A percentile compares a stretch with the other conserved stretches of the same genome.
These are phyloP conservation scores for Habroteleia sp. DNA, from an alignment of 2,888 invertebrate species.

Conservation along the genomic window DNA sequence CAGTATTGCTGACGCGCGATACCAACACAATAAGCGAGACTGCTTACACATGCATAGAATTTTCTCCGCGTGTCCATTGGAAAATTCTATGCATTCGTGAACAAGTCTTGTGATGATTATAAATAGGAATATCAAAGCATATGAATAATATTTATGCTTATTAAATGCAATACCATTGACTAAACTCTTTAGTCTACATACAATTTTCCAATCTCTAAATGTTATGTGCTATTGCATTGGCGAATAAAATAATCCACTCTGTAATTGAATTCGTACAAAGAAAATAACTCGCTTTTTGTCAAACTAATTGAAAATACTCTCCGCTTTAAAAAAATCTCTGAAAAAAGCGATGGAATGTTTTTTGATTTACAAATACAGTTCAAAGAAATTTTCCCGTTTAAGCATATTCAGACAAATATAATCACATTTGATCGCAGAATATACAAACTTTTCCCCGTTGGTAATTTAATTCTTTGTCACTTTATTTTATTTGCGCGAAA, in stretches of 20 bases:
- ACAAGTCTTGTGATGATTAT: conserved; percentile 35
- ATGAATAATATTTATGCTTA: conserved; percentile 42
- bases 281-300: no score
- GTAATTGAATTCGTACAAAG: no score
- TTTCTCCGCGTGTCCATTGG: conserved; percentile 55
- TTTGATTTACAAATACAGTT: no score
- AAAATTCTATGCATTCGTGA: conserved; percentile 64
- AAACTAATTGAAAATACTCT: no score
- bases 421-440: conserved; percentile 19
- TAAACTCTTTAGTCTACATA: no score
- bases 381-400: no score
- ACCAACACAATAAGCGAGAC: conserved; percentile 41
- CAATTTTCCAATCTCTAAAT: no score
- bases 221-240: no score
- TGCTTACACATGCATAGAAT: conserved; percentile 63
- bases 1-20: conserved; percentile 31
- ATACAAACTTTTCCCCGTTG: conserved; percentile 4
- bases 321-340: no score
- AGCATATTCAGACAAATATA: conserved; percentile 20
- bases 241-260: no score
- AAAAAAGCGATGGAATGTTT: no score
- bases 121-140: conserved; percentile 31
- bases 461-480: conserved; percentile 25
- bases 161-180: no score
- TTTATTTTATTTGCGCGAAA: conserved; percentile 38